Base-by-base conservation (phyloP, 2,113 vertebrate genomes). In the Phyllostomus discolor region DNA sequence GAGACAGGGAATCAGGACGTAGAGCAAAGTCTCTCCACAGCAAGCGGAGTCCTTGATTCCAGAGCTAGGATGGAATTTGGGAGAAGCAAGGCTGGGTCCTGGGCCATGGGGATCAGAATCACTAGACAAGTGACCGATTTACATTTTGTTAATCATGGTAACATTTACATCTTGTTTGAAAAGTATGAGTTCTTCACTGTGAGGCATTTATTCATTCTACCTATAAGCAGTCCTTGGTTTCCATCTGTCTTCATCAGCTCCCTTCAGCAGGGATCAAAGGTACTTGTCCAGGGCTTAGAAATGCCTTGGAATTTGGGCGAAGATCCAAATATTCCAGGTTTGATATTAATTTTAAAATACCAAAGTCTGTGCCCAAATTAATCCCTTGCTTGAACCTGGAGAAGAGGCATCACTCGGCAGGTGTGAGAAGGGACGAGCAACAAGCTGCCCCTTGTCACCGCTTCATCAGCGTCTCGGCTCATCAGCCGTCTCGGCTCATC, bases 361-460 rank as follows among this genome's bases (percentile, higher is more conserved):
- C 14, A 28, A 35, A 52, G 12, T 90, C 94, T 81, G 41, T 93
- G 70, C 52, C 64, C 69, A 54, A 92, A 72, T 24, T 31, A 54
- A 76, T 92, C 26, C 90, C 72, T 90, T 95, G 62, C 75, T 57
- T n/a, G 22, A 86, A 72, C 15, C n/a, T 92, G 81, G 90, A 76
- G 76, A 38, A 87, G 91, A 86, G 50, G 33, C 66, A 33, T 50
- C 46, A 33, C 78, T 94, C 5, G 1, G 26, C 33, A 43, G 43
- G 6, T 43, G 43, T 41, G 4, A 41, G 38, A 41, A 4, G 38
- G 38, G 94, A 10, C 52, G 57, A 54, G 69, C 70, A 64, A 48
- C 24, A 79, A 57, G 50, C 46, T 52, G 1, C 26, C 64, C 87
- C 57, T 4, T 5, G 24, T 17, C 26, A 4, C 41, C 38, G 0